Evolutionary conservation across 2,797 vertebrate species (phyloP), one percentile per base, ranked within the genome.

Genomic region (Helarctos malayanus): DNA sequence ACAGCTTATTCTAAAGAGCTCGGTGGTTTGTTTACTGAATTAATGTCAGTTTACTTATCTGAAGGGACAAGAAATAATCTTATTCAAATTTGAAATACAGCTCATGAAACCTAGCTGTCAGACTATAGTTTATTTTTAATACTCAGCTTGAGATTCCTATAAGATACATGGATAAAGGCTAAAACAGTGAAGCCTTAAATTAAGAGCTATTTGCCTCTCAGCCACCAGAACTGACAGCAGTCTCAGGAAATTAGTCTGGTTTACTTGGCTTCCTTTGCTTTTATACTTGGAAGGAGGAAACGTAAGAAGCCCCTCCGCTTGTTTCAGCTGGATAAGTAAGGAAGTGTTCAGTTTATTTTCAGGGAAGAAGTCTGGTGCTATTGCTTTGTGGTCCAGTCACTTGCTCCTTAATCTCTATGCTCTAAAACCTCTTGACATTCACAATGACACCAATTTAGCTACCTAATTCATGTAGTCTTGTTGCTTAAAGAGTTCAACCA

Each of bases 391-490:
- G 19, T 57, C 32, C 25, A 63, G n/a, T 65, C 73, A 85, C 47
- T 83, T 57, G 29, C 3, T 54, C 84, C 86, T 84, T 86, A 86
- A 71, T 89, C 76, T 81, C 56, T 69, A 27, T 80, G 68, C 63
- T 97, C 94, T 82, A 61, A 87, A 89, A 65, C 29, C 52, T 92
- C 35, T 83, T 95, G 75, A 59, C 41, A 80, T 81, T 97, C n/a
- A 59, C 27, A 73, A 7, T 94, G 80, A 82, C 9, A 94, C 19
- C 45, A 84, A 9, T 68, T 97, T 56, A 86, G 57, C 86, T 80
- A 82, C 38, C 38, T 87, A 57, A 89, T 75, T 85, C 57, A 91
- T 38, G 73, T 32, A 21, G 32, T 69, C 45, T 83, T 71, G n/a
- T 83, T 65, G 29, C 84, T 54, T 80, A 94, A 96, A 71, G 45